Evolutionary conservation across 35 echinoderm and acorn worm genomes (phyloP).

Genomic region (Lytechinus variegatus): DNA sequence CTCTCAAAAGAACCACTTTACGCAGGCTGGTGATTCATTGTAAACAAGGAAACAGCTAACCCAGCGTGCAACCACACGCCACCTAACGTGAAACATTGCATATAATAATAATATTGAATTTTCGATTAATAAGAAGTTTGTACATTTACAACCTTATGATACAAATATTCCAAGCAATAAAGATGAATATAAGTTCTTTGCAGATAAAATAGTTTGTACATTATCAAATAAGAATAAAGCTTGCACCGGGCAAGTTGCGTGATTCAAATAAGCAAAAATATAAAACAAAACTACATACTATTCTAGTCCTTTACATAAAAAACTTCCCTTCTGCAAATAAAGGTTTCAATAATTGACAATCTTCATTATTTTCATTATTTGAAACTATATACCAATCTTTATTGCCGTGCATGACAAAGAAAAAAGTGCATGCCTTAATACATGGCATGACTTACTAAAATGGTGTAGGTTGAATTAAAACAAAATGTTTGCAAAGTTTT

Average conservation of each 20-base stretch:
- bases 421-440: neutral
- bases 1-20: too few relatives aligned
- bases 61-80: neutral
- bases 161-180: neutral
- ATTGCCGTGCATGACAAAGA: neutral
- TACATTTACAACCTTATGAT: conserved; percentile 7
- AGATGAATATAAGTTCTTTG: conserved; percentile 14
- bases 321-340: neutral
- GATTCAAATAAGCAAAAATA: neutral
- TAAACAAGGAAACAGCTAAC: neutral
- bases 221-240: neutral
- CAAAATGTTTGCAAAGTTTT: neutral
- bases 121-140: neutral
- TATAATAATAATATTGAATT: neutral
- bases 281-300: neutral
- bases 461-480: neutral
- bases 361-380: neutral
- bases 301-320: neutral
- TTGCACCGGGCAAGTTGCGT: conserved; percentile 15
- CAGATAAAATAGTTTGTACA: conserved; percentile 9
- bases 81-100: neutral
- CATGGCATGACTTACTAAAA: neutral
- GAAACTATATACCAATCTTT: neutral
- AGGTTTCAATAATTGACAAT: neutral
- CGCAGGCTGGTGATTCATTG: neutral